phyloP scores from a whole-genome alignment of 2,797 vertebrate species.

The Rhincodon typus region DNA sequence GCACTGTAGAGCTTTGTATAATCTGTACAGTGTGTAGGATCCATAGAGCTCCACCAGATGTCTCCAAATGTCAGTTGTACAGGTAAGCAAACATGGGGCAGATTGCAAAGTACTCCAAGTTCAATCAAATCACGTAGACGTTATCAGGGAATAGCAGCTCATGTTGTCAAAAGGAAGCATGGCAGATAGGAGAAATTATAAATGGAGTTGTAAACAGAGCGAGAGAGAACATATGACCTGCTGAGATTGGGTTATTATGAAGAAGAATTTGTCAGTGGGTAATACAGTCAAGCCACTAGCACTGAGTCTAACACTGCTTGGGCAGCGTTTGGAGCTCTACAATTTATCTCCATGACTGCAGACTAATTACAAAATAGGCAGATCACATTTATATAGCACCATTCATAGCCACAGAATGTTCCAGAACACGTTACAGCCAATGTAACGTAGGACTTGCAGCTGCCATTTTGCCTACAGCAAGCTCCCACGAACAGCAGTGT shows the following conservation, averaged over 20 bases:
- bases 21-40: neutral
- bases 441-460: too few relatives aligned
- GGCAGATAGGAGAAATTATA: neutral
- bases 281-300: too few relatives aligned
- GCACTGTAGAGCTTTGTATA: neutral
- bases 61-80: conserved; percentile 14
- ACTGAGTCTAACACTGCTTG: too few relatives aligned
- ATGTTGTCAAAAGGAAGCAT: neutral
- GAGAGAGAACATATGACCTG: neutral
- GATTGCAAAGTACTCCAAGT: neutral
- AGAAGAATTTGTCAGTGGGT: neutral
- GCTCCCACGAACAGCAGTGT: too few relatives aligned
- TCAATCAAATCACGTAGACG: neutral
- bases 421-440: too few relatives aligned
- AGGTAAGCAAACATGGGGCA: neutral
- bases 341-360: too few relatives aligned
- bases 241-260: neutral
- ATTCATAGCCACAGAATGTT: too few relatives aligned
- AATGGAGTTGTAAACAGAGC: neutral
- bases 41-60: conserved; percentile 29
- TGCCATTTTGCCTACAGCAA: too few relatives aligned
- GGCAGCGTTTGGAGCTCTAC: too few relatives aligned
- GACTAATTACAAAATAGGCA: too few relatives aligned
- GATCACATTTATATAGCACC: too few relatives aligned
- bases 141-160: neutral